phyloP scores from a whole-genome alignment of 2,888 invertebrate species.

The Auanema sp. region DNA sequence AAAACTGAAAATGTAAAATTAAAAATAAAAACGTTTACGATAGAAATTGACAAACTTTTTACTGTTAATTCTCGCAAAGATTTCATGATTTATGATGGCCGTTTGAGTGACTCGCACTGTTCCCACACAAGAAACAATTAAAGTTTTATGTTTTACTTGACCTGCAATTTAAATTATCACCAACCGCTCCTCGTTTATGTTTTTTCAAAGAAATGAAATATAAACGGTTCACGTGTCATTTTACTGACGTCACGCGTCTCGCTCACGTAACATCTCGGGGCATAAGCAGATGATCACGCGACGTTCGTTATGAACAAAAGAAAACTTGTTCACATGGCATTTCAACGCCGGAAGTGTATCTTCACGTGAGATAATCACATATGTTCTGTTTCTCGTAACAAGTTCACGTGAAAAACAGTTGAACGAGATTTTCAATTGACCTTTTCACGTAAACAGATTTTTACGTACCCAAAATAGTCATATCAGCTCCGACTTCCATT shows the following conservation, averaged over 20 bases:
- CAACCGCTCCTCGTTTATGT: no score
- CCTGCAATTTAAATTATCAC: conserved; percentile 7
- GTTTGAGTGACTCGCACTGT: conserved; percentile 1
- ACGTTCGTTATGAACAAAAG: no score
- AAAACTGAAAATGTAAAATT: conserved; percentile 23
- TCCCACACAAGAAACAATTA: conserved; percentile 21
- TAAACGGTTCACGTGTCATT: no score
- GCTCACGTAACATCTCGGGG: no score
- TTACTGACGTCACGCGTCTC: no score
- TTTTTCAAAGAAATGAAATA: no score
- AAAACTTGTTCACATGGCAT: no score
- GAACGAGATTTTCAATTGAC: neutral
- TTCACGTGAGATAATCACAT: neutral
- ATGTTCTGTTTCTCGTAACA: neutral
- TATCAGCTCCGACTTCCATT: conserved; percentile 31
- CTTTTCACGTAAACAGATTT: neutral
- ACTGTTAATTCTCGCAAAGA: conserved; percentile 31
- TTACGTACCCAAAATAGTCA: conserved; percentile 18
- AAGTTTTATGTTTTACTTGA: conserved; percentile 25
- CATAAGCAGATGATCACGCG: no score
- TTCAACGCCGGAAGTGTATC: neutral
- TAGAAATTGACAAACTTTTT: conserved; percentile 16
- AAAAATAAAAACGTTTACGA: neutral
- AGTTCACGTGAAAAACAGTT: neutral
- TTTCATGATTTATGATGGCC: conserved; percentile 22